phyloP scores from a whole-genome alignment of 1,140 invertebrate genomes.

The Helicoverpa zea region DNA sequence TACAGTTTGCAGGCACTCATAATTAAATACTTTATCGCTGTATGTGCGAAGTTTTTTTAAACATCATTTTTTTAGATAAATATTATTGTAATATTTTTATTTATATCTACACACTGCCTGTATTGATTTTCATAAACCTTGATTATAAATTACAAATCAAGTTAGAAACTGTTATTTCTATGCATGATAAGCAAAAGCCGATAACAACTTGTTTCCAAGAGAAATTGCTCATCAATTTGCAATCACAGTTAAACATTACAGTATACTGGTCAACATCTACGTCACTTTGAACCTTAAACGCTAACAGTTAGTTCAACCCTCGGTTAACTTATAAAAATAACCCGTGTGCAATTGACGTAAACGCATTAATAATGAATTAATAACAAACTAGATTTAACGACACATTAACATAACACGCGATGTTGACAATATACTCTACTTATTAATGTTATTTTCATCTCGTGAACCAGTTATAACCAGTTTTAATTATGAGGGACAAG shows the following conservation, averaged over 20 bases:
- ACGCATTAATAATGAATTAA: constrained; percentile 16
- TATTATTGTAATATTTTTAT: no score
- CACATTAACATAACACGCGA: constrained; percentile 17
- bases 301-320: constrained; percentile 25
- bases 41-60: no score
- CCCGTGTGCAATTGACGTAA: constrained; percentile 3
- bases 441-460: constrained; percentile 7
- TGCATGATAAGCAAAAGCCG: no score
- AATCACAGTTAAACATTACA: not conserved
- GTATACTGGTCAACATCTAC: not conserved
- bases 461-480: not conserved
- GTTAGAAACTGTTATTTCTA: no score
- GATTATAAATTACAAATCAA: no score
- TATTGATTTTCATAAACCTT: no score
- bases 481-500: not conserved
- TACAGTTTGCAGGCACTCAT: not conserved
- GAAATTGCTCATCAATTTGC: not conserved
- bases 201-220: not conserved
- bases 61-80: not conserved
- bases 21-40: not conserved
- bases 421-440: constrained; percentile 29
- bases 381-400: constrained; percentile 23
- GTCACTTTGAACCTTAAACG: constrained; percentile 3
- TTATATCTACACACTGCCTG: no score
- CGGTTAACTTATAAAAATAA: constrained; percentile 19